Evolutionary conservation across 2,797 vertebrate species (phyloP).

Genomic region (Loris lydekkerianus): DNA sequence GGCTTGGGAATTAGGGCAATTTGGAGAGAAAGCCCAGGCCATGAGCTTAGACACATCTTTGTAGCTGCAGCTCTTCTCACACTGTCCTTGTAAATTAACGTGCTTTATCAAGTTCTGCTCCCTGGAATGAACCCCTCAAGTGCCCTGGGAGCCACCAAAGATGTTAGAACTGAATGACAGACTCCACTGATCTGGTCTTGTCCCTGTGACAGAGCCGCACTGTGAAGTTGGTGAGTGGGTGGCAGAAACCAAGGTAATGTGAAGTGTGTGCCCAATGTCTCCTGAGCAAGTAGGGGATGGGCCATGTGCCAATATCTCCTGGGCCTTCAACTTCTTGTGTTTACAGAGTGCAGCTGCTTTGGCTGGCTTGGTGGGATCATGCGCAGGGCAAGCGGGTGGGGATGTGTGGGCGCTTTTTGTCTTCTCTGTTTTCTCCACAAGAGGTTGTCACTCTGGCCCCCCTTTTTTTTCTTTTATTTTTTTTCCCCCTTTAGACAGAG

Average conservation of each 20-base stretch:
- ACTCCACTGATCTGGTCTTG: not conserved
- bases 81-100: not conserved
- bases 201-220: not conserved
- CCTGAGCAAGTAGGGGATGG: not conserved
- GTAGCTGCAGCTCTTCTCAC: not conserved
- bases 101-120: not conserved
- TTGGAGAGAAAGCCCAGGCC: not conserved
- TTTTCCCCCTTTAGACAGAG: too few species aligned
- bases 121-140: not conserved
- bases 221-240: not conserved
- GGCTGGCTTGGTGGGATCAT: not conserved
- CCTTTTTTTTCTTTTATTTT: not conserved
- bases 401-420: accelerated
- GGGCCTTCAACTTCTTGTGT: not conserved
- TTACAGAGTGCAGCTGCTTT: not conserved
- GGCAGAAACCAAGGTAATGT: not conserved
- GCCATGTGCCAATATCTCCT: not conserved
- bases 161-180: not conserved
- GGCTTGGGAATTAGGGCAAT: not conserved
- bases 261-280: not conserved
- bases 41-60: accelerated
- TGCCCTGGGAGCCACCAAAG: not conserved
- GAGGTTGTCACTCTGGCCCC: not conserved
- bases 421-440: not conserved
- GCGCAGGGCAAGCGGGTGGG: accelerated